A percentile compares a stretch with the other conserved stretches of the same genome.
phyloP scores from a whole-genome alignment of 1,140 invertebrate species.

The Contarinia nasturtii region DNA sequence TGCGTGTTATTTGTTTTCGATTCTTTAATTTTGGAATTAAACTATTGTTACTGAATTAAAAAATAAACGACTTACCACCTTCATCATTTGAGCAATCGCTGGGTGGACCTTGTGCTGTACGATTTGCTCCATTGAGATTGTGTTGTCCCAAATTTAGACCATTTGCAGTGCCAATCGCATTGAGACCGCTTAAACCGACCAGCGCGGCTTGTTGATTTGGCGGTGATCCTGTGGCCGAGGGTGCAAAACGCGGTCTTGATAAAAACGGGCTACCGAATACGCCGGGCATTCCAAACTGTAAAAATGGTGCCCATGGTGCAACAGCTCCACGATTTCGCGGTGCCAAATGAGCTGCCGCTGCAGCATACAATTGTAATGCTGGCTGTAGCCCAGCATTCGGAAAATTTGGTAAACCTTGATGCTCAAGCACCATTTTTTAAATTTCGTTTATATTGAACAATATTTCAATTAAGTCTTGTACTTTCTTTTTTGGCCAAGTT shows the following conservation, averaged over 20 bases:
- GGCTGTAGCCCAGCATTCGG: conserved; percentile 27
- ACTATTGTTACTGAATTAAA: not conserved
- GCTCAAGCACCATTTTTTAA: conserved; percentile 5
- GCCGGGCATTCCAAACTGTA: conserved; percentile 32
- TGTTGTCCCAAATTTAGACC: conserved; percentile 6
- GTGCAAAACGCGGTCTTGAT: conserved; percentile 20
- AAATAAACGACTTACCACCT: conserved; percentile 20
- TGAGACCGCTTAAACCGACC: conserved; percentile 17
- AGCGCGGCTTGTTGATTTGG: not conserved
- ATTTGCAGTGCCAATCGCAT: conserved; percentile 9
- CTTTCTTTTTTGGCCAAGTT: too few species aligned
- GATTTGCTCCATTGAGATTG: conserved; percentile 17
- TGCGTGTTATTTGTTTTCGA: not conserved
- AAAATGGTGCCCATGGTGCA: conserved; percentile 30
- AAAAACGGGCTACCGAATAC: conserved; percentile 24
- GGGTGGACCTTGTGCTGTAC: conserved; percentile 24
- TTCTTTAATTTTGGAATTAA: not conserved
- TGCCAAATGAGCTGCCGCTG: conserved; percentile 32
- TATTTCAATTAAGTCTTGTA: too few species aligned
- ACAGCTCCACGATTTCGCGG: conserved; percentile 29
- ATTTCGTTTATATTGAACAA: too few species aligned
- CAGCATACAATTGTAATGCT: conserved; percentile 32
- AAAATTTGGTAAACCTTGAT: conserved; percentile 9
- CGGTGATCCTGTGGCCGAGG: conserved; percentile 20
- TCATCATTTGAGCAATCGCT: conserved; percentile 36